Conservation (phyloP, 2,113 vertebrate genomes). For the Gadus macrocephalus region DNA sequence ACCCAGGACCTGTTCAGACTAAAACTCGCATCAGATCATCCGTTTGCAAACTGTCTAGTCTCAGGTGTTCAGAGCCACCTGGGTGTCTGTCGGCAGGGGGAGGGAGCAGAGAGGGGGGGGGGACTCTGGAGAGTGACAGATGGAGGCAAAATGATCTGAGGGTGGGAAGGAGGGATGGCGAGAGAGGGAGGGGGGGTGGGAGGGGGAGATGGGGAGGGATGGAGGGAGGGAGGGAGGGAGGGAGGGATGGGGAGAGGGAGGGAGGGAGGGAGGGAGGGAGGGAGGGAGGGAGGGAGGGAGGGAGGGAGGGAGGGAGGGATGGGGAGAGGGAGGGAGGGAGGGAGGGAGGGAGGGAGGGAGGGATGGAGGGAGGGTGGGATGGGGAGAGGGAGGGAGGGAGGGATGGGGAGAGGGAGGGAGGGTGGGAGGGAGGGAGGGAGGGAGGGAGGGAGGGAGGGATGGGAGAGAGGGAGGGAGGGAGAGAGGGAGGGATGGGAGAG, state of each 20-base stretch:
- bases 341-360: background rate
- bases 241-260: background rate
- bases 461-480: background rate
- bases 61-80: constrained; percentile 37
- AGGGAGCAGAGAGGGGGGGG: constrained; percentile 3
- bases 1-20: constrained; percentile 5
- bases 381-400: background rate
- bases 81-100: constrained; percentile 32
- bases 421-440: background rate
- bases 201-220: constrained; percentile 18
- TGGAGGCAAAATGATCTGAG: constrained; percentile 34
- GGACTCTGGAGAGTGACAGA: constrained; percentile 19
- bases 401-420: background rate
- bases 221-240: background rate
- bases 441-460: background rate
- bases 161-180: constrained; percentile 1
- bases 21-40: constrained; percentile 28
- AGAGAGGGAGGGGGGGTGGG: background rate
- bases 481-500: background rate
- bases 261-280: background rate
- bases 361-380: constrained; percentile 1
- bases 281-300: background rate
- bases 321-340: background rate
- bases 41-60: constrained; percentile 36
- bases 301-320: background rate